phyloP scores from a whole-genome alignment of 2,113 vertebrate genomes.

The Chaetodon trifascialis region DNA sequence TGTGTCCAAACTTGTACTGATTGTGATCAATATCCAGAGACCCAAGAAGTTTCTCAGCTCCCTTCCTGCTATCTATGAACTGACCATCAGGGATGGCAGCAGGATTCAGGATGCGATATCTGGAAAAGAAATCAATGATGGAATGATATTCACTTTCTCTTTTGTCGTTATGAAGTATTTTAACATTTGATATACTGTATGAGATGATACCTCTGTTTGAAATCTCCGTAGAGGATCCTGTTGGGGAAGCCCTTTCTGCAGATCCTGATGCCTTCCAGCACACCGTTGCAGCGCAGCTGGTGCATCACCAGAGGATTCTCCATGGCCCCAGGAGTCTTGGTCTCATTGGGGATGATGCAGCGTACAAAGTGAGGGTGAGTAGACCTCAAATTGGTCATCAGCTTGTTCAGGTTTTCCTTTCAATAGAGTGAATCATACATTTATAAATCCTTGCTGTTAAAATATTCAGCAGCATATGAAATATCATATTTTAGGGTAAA shows the following conservation, averaged over 20 bases:
- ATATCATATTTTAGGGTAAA: not conserved
- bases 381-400: slow-evolving; percentile 94
- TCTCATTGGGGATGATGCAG: slow-evolving; percentile 95
- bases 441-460: slow-evolving; percentile 33
- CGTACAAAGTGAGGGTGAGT: slow-evolving; percentile 97
- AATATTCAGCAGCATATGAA: not conserved
- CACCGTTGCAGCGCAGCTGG: slow-evolving; percentile 95
- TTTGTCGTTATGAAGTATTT: no score
- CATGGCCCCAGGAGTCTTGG: slow-evolving; percentile 92
- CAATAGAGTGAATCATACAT: not conserved
- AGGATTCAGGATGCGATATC: slow-evolving; percentile 82
- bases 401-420: slow-evolving; percentile 96
- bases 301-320: slow-evolving; percentile 95
- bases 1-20: slow-evolving; percentile 92
- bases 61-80: slow-evolving; percentile 94
- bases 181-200: no score
- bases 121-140: slow-evolving; percentile 11
- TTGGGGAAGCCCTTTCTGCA: slow-evolving; percentile 93
- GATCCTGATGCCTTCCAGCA: slow-evolving; percentile 95
- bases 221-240: slow-evolving; percentile 91
- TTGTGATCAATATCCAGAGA: slow-evolving; percentile 89
- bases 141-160: slow-evolving; percentile 40
- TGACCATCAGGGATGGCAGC: slow-evolving; percentile 85
- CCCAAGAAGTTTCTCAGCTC: slow-evolving; percentile 85
- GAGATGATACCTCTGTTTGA: slow-evolving; percentile 89